Evolutionary conservation across 2,888 invertebrate species (phyloP).

Genomic region (Ophraella communa): DNA sequence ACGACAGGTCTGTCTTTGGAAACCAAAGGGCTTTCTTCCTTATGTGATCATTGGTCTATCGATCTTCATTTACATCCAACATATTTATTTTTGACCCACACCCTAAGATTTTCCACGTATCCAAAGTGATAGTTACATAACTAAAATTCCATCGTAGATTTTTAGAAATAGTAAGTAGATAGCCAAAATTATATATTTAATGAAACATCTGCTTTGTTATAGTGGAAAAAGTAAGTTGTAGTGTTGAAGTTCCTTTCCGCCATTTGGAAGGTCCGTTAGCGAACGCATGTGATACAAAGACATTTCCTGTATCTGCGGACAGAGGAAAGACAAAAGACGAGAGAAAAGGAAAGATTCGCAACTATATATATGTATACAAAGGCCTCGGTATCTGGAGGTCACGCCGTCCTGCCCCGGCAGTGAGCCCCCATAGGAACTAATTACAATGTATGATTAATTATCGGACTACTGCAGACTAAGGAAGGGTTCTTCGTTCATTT

Average conservation of each 20-base stretch:
- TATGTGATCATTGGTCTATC: too few species aligned
- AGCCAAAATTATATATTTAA: too few species aligned
- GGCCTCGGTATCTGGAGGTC: slow-evolving; percentile 30
- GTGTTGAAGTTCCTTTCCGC: not conserved
- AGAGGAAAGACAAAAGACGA: slow-evolving; percentile 27
- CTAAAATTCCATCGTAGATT: too few species aligned
- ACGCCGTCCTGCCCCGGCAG: slow-evolving; percentile 28
- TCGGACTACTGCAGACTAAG: slow-evolving; percentile 57
- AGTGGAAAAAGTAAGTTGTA: not conserved
- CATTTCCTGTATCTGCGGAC: slow-evolving; percentile 38
- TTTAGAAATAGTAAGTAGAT: too few species aligned
- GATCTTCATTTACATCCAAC: too few species aligned
- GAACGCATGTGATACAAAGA: slow-evolving; percentile 34
- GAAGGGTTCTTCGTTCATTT: slow-evolving; percentile 52
- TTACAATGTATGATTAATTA: slow-evolving; percentile 63
- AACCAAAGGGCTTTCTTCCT: too few species aligned
- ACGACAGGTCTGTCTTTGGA: too few species aligned
- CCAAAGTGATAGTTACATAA: too few species aligned
- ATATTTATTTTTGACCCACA: too few species aligned
- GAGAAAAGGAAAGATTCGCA: slow-evolving; percentile 24
- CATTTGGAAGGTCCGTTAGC: not conserved
- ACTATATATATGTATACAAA: slow-evolving; percentile 28
- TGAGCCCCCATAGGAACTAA: slow-evolving; percentile 57
- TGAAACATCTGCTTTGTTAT: too few species aligned
- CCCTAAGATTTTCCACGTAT: too few species aligned